Evolutionary conservation across 2,113 vertebrate species (phyloP).

Genomic region (Columba livia): DNA sequence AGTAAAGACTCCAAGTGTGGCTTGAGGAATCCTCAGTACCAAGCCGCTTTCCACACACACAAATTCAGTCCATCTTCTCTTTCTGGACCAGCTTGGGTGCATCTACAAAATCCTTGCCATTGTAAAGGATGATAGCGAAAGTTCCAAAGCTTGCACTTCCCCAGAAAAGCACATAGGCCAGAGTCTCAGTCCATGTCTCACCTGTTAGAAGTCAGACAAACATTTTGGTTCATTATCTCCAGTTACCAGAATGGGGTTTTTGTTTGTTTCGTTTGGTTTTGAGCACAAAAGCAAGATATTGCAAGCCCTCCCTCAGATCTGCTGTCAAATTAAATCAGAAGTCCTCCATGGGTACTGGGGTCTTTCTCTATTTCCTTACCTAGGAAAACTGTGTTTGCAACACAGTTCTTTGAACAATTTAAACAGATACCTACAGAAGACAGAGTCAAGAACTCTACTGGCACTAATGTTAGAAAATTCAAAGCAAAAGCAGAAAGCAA

Average conservation of each 20-base stretch:
- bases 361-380: background rate
- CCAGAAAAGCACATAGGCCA: slow-evolving; percentile 97
- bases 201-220: slow-evolving; percentile 74
- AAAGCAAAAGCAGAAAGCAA: background rate
- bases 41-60: slow-evolving; percentile 97
- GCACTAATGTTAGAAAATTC: background rate
- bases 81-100: slow-evolving; percentile 93
- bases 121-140: slow-evolving; percentile 91
- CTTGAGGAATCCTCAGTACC: slow-evolving; percentile 79
- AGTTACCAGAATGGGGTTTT: background rate
- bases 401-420: background rate
- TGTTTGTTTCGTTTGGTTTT: too few relatives aligned
- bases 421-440: background rate
- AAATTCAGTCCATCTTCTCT: slow-evolving; percentile 99
- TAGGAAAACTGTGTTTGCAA: background rate
- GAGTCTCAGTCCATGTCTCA: slow-evolving; percentile 94
- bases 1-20: slow-evolving; percentile 92
- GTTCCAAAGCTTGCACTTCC: slow-evolving; percentile 89
- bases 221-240: background rate
- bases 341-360: background rate
- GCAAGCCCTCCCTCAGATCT: background rate
- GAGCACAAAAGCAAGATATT: background rate
- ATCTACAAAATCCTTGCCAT: slow-evolving; percentile 95
- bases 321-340: background rate
- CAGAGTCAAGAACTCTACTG: background rate